Base-by-base conservation (phyloP, 2,113 vertebrate genomes). In the Mesoclemmys tuberculata region DNA sequence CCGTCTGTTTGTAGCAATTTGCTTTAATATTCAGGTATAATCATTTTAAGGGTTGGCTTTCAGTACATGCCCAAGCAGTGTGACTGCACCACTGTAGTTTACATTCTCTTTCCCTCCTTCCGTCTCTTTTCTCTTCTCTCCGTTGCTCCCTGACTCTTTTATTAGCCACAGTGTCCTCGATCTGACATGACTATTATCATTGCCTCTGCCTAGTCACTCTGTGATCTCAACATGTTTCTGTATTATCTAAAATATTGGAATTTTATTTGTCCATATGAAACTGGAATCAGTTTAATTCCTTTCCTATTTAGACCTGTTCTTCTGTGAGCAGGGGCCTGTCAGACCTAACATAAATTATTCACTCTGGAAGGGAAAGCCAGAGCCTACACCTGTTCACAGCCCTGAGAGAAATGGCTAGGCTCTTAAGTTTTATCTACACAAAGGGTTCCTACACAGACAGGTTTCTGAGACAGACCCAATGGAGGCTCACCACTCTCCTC, bases 11-110 rank as follows among this genome's bases (percentile, higher is more conserved):
- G 55, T 21, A 14, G 41, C 51, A 44, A 44, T 80, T 86, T 96
- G 38, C 49, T 96, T 97, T 89, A 78, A 92, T 88, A 93, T 86
- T 90, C 81, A 54, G 82, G 51, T 61, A 82, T 51, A 85, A 80
- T 82, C 87, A 51, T 38, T 21, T 86, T 96, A 84, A 88, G 51
- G 48, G 64, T 56, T 75, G 3, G 1, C 38, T 89, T 71, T 90
- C 51, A 78, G 79, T 89, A 83, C 24, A 75, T 86, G 24, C 29
- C 48, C 75, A 92, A 94, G 80, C 86, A 93, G 90, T 92, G 91
- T 85, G 85, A 90, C 82, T 84, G 48, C 82, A 90, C 26, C 85
- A 52, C 35, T 95, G 52, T 49, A 85, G 82, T 27, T 92, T 91
- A n/a, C 44, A 56, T 61, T 87, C 31, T 80, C 84, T 86, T 54